Percentiles rank a stretch among this genome's conserved stretches.
These are phyloP conservation scores for Anastrepha obliqua DNA, from an alignment of 1,140 invertebrate genomes.

Conservation along the genomic window DNA sequence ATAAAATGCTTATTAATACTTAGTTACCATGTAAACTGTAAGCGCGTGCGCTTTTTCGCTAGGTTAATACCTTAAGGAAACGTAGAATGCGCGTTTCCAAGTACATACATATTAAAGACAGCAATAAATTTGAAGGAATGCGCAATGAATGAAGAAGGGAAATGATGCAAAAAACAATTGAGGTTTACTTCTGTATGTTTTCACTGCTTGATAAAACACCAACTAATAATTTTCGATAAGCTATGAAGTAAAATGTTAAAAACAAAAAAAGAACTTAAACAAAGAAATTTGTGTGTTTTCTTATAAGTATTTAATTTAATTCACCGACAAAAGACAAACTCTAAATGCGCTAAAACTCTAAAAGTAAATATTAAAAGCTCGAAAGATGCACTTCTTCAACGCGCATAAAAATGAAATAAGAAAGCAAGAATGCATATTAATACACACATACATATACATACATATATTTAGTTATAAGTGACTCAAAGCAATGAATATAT, in stretches of 20 bases:
- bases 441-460: slow-evolving; percentile 24
- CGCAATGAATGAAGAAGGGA: background rate
- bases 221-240: background rate
- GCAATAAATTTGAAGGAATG: background rate
- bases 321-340: slow-evolving; percentile 4
- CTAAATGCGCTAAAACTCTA: background rate
- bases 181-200: too few species aligned
- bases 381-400: background rate
- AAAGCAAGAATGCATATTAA: background rate
- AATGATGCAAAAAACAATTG: too few species aligned
- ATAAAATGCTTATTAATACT: slow-evolving; percentile 48
- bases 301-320: background rate
- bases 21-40: background rate
- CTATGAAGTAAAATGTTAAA: background rate
- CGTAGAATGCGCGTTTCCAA: background rate
- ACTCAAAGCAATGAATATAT: slow-evolving; percentile 44
- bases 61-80: background rate
- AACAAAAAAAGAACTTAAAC: background rate
- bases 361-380: background rate
- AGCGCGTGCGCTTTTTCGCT: background rate
- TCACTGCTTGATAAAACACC: background rate
- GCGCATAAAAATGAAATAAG: background rate
- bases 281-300: background rate
- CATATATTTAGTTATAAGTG: slow-evolving; percentile 34
- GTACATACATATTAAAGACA: background rate